These are phyloP conservation scores for Agelas oroides DNA, from an alignment of 37 sponge, comb jelly and placozoan species.

Conservation along the genomic window DNA sequence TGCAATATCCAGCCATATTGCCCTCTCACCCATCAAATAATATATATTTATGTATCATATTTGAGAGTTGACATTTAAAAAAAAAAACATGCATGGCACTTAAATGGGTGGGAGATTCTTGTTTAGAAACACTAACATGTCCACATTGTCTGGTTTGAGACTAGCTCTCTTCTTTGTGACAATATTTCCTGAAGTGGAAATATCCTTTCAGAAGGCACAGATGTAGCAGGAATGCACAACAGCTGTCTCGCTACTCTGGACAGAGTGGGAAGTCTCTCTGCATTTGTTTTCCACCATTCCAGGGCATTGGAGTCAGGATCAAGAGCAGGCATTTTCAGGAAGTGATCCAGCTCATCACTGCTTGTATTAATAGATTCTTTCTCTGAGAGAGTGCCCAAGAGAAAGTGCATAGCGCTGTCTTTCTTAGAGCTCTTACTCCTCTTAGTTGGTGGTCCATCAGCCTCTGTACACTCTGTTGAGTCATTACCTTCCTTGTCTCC, in stretches of 20 bases:
- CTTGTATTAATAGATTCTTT: neutral
- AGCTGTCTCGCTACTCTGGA: slow-evolving; percentile 7
- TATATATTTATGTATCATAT: no score
- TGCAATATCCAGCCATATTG: no score
- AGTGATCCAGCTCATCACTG: slow-evolving; percentile 10
- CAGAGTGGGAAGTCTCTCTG: slow-evolving; percentile 11
- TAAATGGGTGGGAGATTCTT: slow-evolving; percentile 6
- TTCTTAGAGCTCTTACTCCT: slow-evolving; percentile 1
- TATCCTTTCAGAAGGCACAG: slow-evolving; percentile 38
- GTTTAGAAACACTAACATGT: neutral
- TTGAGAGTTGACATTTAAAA: no score
- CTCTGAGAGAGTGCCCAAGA: slow-evolving; percentile 4
- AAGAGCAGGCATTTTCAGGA: neutral
- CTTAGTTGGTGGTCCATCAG: slow-evolving; percentile 24
- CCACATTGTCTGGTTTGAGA: slow-evolving; percentile 17
- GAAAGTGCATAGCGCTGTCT: slow-evolving; percentile 26
- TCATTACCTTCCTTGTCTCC: neutral
- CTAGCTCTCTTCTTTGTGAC: slow-evolving; percentile 21
- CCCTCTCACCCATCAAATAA: no score
- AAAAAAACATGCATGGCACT: no score
- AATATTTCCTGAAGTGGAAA: slow-evolving; percentile 7
- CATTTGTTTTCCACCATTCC: slow-evolving; percentile 33
- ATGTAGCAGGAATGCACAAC: slow-evolving; percentile 26
- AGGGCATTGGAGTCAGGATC: neutral
- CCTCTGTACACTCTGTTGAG: neutral